Evolutionary conservation across 2,888 invertebrate species (phyloP).

Genomic region (Nysson spinosus): DNA sequence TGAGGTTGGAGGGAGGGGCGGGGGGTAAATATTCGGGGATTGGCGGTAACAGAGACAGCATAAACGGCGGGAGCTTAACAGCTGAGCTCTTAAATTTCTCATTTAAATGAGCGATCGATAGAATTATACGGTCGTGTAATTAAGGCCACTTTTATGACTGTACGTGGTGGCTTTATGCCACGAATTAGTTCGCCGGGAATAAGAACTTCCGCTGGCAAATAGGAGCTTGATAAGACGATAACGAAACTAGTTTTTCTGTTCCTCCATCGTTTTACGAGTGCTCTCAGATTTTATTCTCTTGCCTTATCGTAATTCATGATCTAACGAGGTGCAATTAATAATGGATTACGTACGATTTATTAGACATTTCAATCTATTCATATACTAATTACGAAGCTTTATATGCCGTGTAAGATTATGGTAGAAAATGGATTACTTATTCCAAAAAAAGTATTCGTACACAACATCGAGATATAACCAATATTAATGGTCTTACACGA

Average conservation of each 20-base stretch:
- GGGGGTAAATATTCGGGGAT: slow-evolving; percentile 24
- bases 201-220: slow-evolving; percentile 14
- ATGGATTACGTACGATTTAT: too few species aligned
- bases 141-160: slow-evolving; percentile 32
- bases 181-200: slow-evolving; percentile 15
- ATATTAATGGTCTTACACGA: slow-evolving; percentile 19
- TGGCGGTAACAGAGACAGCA: slow-evolving; percentile 1
- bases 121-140: slow-evolving; percentile 51
- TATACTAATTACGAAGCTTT: too few species aligned
- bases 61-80: slow-evolving; percentile 32
- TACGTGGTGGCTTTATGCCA: slow-evolving; percentile 22
- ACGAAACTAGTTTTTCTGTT: slow-evolving; percentile 22
- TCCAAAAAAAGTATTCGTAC: slow-evolving; percentile 16
- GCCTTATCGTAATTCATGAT: slow-evolving; percentile 24
- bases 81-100: slow-evolving; percentile 48
- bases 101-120: slow-evolving; percentile 52
- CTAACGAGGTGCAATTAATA: too few species aligned
- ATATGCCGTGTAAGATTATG: background rate
- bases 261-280: background rate
- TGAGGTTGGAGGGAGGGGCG: too few species aligned
- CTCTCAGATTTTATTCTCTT: slow-evolving; percentile 1
- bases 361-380: too few species aligned
- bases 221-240: slow-evolving; percentile 24
- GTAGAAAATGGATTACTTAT: too few species aligned
- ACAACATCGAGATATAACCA: slow-evolving; percentile 13